A percentile compares a stretch with the other conserved stretches of the same genome.
Conservation (phyloP, 2,888 invertebrate species). For the Schizotus pectinicornis region DNA sequence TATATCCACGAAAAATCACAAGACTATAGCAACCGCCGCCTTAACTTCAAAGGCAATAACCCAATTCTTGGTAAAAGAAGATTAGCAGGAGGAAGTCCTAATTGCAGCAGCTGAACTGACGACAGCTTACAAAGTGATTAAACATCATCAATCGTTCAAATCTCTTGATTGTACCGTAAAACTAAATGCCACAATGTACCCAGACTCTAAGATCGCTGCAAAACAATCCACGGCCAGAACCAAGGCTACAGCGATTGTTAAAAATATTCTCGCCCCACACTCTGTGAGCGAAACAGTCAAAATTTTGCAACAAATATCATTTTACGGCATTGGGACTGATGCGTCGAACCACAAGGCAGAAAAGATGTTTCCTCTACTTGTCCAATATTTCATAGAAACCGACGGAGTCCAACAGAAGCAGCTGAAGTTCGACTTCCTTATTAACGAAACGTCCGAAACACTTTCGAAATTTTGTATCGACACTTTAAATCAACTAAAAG, state of each 20-base stretch:
- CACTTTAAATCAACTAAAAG: conserved; percentile 44
- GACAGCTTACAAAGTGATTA: too few species aligned
- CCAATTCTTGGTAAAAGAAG: too few species aligned
- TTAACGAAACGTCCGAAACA: conserved; percentile 41
- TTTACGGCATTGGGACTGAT: conserved; percentile 40
- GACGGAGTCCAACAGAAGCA: conserved; percentile 37
- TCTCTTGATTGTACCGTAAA: too few species aligned
- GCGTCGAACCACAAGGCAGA: conserved; percentile 46
- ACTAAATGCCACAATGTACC: too few species aligned
- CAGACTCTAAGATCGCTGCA: too few species aligned
- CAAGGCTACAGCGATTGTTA: conserved; percentile 42
- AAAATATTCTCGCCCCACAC: conserved; percentile 40
- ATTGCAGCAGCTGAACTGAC: too few species aligned
- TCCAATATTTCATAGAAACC: conserved; percentile 36
- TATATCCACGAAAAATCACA: too few species aligned
- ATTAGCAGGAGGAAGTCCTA: too few species aligned
- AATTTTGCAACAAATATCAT: conserved; percentile 34
- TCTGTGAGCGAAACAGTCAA: conserved; percentile 40
- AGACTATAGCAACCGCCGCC: too few species aligned
- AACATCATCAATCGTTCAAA: too few species aligned
- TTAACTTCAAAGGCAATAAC: too few species aligned
- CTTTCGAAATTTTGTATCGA: conserved; percentile 37
- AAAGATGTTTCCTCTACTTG: conserved; percentile 45
- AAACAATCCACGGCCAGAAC: conserved; percentile 24
- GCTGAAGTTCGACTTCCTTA: conserved; percentile 33